phyloP scores from a whole-genome alignment of 2,797 vertebrate species.

The Sebastes taczanowskii region DNA sequence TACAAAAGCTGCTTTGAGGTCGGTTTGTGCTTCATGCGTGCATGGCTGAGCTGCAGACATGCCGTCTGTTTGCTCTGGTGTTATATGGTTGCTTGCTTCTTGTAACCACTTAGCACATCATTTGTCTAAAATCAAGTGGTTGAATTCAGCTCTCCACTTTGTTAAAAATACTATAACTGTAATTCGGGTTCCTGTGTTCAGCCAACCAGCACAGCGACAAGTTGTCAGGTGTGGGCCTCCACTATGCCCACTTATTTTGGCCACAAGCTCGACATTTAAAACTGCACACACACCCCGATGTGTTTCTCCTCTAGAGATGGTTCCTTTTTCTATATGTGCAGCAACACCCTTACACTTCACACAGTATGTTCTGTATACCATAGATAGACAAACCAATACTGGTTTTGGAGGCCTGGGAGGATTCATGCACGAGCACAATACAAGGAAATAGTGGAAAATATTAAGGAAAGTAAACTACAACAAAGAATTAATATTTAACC shows the following conservation, averaged over 20 bases:
- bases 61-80: neutral
- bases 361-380: neutral
- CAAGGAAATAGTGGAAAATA: neutral
- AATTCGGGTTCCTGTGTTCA: neutral
- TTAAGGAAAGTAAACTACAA: neutral
- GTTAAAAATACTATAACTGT: neutral
- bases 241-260: neutral
- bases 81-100: neutral
- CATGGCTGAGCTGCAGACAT: constrained; percentile 8
- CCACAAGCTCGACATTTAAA: constrained; percentile 10
- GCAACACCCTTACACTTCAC: neutral
- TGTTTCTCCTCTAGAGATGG: neutral
- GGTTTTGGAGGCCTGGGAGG: neutral
- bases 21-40: neutral
- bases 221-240: neutral
- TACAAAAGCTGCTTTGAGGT: neutral
- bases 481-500: constrained; percentile 12
- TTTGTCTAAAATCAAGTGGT: neutral
- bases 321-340: neutral
- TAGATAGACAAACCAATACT: neutral
- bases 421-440: neutral
- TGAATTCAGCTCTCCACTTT: neutral
- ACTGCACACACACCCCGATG: neutral
- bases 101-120: neutral
- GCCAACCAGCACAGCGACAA: neutral